Base-by-base conservation (phyloP, 2,797 vertebrate genomes). In the Acestrorhynchus altus region DNA sequence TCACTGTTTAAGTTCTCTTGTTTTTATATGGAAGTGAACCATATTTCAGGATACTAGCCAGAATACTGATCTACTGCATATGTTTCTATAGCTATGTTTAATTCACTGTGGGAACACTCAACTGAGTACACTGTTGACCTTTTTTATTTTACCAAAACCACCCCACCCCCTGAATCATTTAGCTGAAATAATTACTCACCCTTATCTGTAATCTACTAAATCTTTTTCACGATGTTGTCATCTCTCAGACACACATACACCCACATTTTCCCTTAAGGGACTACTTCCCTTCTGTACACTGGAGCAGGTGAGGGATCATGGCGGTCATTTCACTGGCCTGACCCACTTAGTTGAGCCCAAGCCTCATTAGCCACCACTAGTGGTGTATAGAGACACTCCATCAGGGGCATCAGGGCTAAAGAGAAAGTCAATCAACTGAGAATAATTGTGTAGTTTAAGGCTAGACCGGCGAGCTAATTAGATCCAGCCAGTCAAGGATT, bases 361-460 rank as follows among this genome's bases (percentile, higher is more conserved):
- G 81, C 69, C 78, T 82, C 84, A 86, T 86, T 83, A 84, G 72
- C 66, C 28, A 65, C 72, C 46, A 22, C 68, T 44, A 28, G 54
- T 56, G 46, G 35, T 79, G 56, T 54, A 72, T 9, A 39, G 78
- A 61, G 42, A 89, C 90, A 90, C 90, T 88, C 90, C 88, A 90
- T 93, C 75, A 65, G 77, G 78, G 74, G 73, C 72, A 24, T 69
- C 60, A 44, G 71, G 49, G 81, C 51, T 76, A 59, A 81, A 67
- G 63, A 78, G 79, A 71, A 78, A 81, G 72, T 74, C 83, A 80
- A 86, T 81, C 77, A 77, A 44, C 57, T 70, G 73, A 84, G 81
- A 75, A 79, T 80, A 83, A 82, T 73, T 69, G 72, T 72, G 20
- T 47, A 60, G 78, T 83, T 81, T 80, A 77, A 82, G 77, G 77